A percentile compares a stretch with the other conserved stretches of the same genome.
These are phyloP conservation scores for Synergus itoensis DNA, from an alignment of 2,888 invertebrate species.

Conservation along the genomic window DNA sequence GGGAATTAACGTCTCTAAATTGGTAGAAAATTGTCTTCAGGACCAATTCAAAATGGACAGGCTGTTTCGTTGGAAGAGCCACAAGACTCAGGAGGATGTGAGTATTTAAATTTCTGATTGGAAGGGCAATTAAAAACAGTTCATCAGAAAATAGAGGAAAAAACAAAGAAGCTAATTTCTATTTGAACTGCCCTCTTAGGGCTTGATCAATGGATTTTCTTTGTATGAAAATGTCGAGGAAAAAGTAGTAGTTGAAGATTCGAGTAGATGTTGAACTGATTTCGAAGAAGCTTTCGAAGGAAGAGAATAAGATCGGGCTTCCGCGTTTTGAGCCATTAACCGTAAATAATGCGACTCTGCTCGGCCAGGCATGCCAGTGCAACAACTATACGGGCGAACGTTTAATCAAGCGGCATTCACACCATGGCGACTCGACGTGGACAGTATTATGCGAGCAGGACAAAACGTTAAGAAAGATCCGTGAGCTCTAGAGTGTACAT, in stretches of 20 bases:
- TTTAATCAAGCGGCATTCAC: conserved; percentile 13
- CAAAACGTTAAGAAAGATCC: neutral
- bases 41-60: conserved; percentile 64
- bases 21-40: neutral
- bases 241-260: conserved; percentile 17
- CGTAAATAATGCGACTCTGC: conserved; percentile 71
- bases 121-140: conserved; percentile 24
- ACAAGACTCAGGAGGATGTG: conserved; percentile 72
- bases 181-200: no score
- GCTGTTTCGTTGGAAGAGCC: conserved; percentile 74
- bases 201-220: neutral
- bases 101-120: conserved; percentile 59
- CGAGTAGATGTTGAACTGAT: conserved; percentile 37
- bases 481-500: neutral
- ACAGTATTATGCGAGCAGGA: neutral
- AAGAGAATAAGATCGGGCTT: conserved; percentile 60
- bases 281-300: conserved; percentile 42
- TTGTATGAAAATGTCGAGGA: no score
- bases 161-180: neutral
- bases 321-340: conserved; percentile 73
- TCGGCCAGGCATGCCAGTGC: conserved; percentile 61
- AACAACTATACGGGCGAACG: conserved; percentile 52
- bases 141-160: conserved; percentile 5
- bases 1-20: neutral
- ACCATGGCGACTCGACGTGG: neutral